These are phyloP conservation scores for Anas flavirostris DNA, from an alignment of 2,797 vertebrate genomes.

Conservation along the genomic window DNA sequence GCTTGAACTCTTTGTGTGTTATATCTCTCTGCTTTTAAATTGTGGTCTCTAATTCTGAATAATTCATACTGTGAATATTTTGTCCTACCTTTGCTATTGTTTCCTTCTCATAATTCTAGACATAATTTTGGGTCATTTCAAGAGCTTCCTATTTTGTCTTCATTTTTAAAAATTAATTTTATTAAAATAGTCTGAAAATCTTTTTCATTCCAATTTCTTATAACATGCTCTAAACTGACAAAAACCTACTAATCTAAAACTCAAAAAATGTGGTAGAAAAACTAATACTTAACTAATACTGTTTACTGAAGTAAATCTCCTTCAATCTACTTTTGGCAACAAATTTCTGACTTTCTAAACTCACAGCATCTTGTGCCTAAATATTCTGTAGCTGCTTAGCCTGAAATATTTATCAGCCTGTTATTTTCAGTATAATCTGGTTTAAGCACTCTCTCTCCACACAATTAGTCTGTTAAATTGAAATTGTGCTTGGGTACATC, in stretches of 20 bases:
- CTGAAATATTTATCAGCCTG: not conserved
- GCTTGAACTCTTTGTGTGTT: slow-evolving; percentile 23
- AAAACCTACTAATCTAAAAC: not conserved
- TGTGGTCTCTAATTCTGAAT: not conserved
- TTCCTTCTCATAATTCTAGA: not conserved
- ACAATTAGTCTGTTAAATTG: not conserved
- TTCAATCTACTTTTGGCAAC: not conserved
- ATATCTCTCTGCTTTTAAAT: slow-evolving; percentile 9
- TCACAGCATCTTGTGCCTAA: not conserved
- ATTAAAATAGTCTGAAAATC: not conserved
- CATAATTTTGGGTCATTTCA: not conserved
- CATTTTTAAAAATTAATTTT: not conserved
- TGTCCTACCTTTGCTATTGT: not conserved
- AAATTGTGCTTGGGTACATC: not conserved
- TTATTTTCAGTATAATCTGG: not conserved
- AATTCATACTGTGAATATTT: not conserved
- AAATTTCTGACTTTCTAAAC: not conserved
- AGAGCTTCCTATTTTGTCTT: not conserved
- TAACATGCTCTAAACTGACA: not conserved
- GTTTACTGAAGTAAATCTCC: not conserved
- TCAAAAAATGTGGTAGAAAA: not conserved
- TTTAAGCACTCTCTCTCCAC: not conserved
- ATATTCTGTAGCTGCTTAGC: not conserved
- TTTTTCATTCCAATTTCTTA: not conserved
- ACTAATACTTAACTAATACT: not conserved